Conservation (phyloP, 1,140 invertebrate species). For the Capitella teleta region DNA sequence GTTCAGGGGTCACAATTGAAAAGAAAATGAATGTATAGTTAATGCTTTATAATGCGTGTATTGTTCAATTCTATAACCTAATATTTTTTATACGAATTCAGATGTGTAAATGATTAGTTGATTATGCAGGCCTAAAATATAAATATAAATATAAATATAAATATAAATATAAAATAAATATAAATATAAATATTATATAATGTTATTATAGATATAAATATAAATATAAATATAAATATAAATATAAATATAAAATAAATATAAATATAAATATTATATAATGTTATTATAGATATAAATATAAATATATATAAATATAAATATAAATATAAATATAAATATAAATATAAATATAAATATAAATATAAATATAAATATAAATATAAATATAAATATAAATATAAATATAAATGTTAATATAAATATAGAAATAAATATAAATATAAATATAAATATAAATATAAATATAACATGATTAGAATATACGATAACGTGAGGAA, state of each 20-base stretch:
- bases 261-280: neutral
- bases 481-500: too few relatives aligned
- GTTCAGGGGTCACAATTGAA: too few relatives aligned
- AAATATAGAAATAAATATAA: too few relatives aligned
- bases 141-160: neutral
- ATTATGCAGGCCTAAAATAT: neutral
- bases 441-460: too few relatives aligned
- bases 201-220: neutral
- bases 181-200: neutral
- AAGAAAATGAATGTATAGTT: neutral
- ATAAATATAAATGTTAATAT: neutral
- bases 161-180: neutral
- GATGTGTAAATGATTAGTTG: neutral
- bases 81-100: neutral
- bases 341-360: neutral
- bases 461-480: too few relatives aligned
- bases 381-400: neutral
- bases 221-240: neutral
- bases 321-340: neutral
- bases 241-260: neutral
- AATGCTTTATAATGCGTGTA: neutral
- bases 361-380: neutral
- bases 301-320: neutral
- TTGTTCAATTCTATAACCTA: neutral
- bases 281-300: neutral